Conservation (phyloP, 1,140 invertebrate genomes). For the Catajapyx aquilonaris region DNA sequence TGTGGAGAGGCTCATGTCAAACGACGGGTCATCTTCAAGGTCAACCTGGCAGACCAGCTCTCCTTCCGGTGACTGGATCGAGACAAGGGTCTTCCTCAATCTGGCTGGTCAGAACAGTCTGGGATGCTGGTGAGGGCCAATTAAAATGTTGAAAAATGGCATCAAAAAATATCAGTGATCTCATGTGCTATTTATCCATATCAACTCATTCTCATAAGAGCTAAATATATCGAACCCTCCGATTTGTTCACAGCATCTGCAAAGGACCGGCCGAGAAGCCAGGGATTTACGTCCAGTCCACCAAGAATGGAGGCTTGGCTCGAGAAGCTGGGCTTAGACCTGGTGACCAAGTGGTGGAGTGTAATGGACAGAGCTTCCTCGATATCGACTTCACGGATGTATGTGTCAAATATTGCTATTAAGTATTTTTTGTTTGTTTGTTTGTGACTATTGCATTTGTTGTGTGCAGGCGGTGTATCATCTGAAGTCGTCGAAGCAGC, state of each 20-base stretch:
- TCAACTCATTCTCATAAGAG: too few species aligned
- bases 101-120: slow-evolving; percentile 18
- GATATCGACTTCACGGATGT: slow-evolving; percentile 61
- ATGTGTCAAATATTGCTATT: slow-evolving; percentile 15
- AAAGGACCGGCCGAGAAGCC: slow-evolving; percentile 66
- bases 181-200: too few species aligned
- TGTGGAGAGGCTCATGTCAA: slow-evolving; percentile 7
- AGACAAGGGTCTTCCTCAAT: slow-evolving; percentile 20
- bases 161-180: too few species aligned
- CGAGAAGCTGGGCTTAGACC: slow-evolving; percentile 64
- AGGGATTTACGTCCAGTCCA: slow-evolving; percentile 75
- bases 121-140: slow-evolving; percentile 24
- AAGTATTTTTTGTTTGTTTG: too few species aligned
- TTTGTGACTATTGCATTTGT: too few species aligned
- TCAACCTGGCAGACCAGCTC: slow-evolving; percentile 9
- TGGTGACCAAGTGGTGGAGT: slow-evolving; percentile 78
- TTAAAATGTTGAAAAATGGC: too few species aligned
- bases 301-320: slow-evolving; percentile 70
- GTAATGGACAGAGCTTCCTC: slow-evolving; percentile 60
- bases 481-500: slow-evolving; percentile 47
- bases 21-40: slow-evolving; percentile 15
- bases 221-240: too few species aligned
- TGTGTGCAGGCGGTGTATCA: slow-evolving; percentile 39
- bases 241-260: slow-evolving; percentile 36
- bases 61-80: slow-evolving; percentile 8